Evolutionary conservation across 2,797 vertebrate species (phyloP), one percentile per base, ranked within the genome.

Genomic region (Chromis chromis): DNA sequence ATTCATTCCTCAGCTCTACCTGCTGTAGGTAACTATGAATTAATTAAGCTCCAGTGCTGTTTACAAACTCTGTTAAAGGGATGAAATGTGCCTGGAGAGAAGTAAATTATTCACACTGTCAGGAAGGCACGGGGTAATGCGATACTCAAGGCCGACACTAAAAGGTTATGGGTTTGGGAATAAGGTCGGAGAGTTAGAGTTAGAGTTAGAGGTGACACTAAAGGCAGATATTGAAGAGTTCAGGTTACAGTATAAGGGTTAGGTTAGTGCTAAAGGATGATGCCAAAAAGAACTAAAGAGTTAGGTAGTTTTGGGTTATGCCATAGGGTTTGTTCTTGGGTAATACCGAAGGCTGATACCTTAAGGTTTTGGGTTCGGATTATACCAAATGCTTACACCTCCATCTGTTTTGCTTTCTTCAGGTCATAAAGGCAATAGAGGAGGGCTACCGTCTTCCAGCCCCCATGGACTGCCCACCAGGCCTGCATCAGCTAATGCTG

Each of bases 381-480:
- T 1, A 27, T 57, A 22, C 9, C 67, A 42, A 48, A 53, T 14
- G 36, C 50, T 66, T 27, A 53, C 21, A 22, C 56, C 44, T 63
- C 25, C 6, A 3, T 82, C 9, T 88, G 50, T 56, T 74, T 65
- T 63, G 19, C 17, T 11, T 73, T 65, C 50, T 76, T 17, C 89
- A 99, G 98, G 98, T 99, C 84, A 99, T 99, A 89, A 99, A 99
- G 94, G 98, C 98, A 19, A 98, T 99, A 11, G 98, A 99, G 92
- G 98, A 99, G 89, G 98, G 97, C 78, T 99, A 98, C 88, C 97
- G 98, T 76, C 96, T 99, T 74, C 98, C 98, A 50, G 97, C 97
- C 21, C 98, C 98, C 63, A 99, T 99, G 97, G 98, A 99, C 92
- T 99, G 98, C 90, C 97, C 98, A 9, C 95, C 97, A 56, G 97